A percentile compares a stretch with the other conserved stretches of the same genome.
Evolutionary conservation across 2,113 vertebrate genomes (phyloP).

Genomic region (Grallaria varia): DNA sequence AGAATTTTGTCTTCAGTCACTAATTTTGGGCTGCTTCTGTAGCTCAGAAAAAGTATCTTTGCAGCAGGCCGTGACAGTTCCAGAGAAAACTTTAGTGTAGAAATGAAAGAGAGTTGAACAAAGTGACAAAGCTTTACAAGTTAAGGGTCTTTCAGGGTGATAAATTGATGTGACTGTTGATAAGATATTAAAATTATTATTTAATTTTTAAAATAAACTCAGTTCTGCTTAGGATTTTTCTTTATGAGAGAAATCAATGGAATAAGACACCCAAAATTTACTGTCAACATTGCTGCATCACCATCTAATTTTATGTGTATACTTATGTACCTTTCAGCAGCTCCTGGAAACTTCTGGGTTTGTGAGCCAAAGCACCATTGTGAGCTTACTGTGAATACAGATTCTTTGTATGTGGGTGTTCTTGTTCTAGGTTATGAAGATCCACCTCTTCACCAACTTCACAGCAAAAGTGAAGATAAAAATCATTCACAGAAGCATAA

Average conservation of each 20-base stretch:
- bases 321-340: background rate
- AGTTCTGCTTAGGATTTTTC: background rate
- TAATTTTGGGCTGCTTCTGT: background rate
- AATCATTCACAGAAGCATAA: background rate
- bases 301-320: background rate
- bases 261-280: background rate
- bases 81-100: background rate
- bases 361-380: background rate
- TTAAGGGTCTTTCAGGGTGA: background rate
- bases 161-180: background rate
- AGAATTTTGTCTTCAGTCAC: background rate
- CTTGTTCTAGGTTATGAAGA: background rate
- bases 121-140: background rate
- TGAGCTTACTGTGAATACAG: background rate
- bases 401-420: background rate
- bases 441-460: background rate
- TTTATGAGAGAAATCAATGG: background rate
- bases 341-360: background rate
- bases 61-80: background rate
- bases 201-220: background rate
- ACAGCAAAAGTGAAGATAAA: background rate
- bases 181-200: background rate
- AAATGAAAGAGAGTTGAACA: background rate
- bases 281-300: background rate
- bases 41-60: background rate